Base-by-base conservation (phyloP, 2,797 vertebrate species). In the Hylomyscus alleni region DNA sequence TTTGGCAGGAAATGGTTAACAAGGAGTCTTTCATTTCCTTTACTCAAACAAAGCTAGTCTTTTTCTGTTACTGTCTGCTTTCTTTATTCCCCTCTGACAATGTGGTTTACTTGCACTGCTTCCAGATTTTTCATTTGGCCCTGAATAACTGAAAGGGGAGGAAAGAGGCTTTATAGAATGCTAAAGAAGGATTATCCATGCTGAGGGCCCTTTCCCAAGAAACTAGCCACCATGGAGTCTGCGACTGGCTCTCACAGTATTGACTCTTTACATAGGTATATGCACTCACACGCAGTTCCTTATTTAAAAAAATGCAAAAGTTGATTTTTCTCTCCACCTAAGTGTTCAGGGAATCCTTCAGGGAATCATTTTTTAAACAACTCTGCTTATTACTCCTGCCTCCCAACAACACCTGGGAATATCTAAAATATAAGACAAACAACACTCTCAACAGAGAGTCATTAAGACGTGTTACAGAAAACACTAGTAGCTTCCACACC, bases 11-110 rank as follows among this genome's bases (percentile, higher is more conserved):
- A 83, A 88, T 50, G 54, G 84, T 62, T 94, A 85, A 90, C 17
- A 52, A 52, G 40, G 40, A 89, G 54, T 75, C 72, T 89, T 96
- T 95, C 67, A 82, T 96, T 96, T 31, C 20, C 92, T 91, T 85
- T 65, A 94, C 65, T 94, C 83, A 58, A 94, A 75, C 58, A 91
- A 93, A 77, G 22, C 50, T 83, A 54, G 15, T 56, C 13, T 54
- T 69, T 73, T 81, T 78, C 80, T 89, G 17, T 67, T 76, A 11
- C 83, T 78, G 65, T 83, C 37, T 37, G 20, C 37, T 75, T 93
- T 77, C 82, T 90, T 90, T 54, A 60, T 83, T 88, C 26, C 62
- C 65, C 19, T 60, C 40, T 56, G 67, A 85, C 69, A 81, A 24
- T 37, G 22, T 6, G 50, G 82, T 17, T 95, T 22, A 37, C 54